These are phyloP conservation scores for Rachycentron canadum DNA, from an alignment of 2,797 vertebrate genomes.

Conservation along the genomic window DNA sequence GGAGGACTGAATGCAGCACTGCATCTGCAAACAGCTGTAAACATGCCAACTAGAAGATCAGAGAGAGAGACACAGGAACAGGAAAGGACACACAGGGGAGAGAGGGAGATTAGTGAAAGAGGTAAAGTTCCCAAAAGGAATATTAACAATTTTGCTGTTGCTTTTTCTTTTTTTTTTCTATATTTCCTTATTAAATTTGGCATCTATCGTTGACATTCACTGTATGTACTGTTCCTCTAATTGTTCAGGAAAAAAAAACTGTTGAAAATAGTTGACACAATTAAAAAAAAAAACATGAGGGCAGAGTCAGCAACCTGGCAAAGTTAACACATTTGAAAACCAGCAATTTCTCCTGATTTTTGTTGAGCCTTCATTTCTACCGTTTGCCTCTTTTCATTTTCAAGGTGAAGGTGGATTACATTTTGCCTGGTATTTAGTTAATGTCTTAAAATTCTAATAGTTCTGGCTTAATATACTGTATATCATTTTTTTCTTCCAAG, in stretches of 20 bases:
- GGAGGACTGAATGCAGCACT: constrained; percentile 36
- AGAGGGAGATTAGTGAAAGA: constrained; percentile 10
- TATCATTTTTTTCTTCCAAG: neutral
- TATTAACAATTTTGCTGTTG: constrained; percentile 1
- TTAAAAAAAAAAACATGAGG: neutral
- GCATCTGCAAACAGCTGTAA: constrained; percentile 58
- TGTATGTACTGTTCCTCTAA: neutral
- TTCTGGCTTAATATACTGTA: neutral
- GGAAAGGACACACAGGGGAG: constrained; percentile 13
- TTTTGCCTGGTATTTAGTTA: neutral
- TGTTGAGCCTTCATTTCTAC: neutral
- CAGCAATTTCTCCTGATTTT: neutral
- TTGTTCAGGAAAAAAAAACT: neutral
- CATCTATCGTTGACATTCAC: neutral
- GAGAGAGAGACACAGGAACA: constrained; percentile 17
- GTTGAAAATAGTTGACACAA: neutral
- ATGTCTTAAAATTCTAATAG: constrained; percentile 2
- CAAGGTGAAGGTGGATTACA: neutral
- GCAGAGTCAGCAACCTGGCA: too few species aligned
- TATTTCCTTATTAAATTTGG: neutral
- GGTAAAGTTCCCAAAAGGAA: constrained; percentile 6
- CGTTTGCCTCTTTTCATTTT: neutral
- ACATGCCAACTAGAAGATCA: constrained; percentile 38
- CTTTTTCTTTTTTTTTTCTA: neutral
- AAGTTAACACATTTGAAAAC: neutral